These are phyloP conservation scores for Achatina immaculata DNA, from an alignment of 1,140 invertebrate species.

Conservation along the genomic window DNA sequence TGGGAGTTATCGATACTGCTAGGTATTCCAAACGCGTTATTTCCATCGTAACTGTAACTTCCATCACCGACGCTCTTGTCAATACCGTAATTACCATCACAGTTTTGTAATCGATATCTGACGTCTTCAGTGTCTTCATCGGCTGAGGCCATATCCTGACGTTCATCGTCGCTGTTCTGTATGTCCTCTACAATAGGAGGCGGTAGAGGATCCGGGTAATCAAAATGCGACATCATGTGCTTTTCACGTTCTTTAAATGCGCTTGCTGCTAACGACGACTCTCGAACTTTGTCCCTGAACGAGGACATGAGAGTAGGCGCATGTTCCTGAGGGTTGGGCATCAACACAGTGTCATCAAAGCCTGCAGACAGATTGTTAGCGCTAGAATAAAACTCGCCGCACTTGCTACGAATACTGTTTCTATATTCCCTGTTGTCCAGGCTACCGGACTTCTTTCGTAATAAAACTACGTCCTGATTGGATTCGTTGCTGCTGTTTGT, in stretches of 20 bases:
- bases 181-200: conserved; percentile 16
- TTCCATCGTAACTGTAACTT: background rate
- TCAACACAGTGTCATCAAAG: conserved; percentile 22
- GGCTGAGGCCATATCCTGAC: background rate
- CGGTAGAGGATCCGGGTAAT: conserved; percentile 18
- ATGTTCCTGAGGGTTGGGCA: conserved; percentile 19
- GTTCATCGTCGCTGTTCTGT: conserved; percentile 11
- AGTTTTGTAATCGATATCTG: background rate
- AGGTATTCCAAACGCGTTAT: background rate
- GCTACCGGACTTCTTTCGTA: background rate
- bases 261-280: conserved; percentile 45
- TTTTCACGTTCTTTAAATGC: conserved; percentile 43
- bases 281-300: conserved; percentile 48
- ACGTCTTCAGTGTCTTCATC: background rate
- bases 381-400: conserved; percentile 44
- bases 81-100: background rate
- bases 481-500: background rate
- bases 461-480: background rate
- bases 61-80: background rate
- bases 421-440: conserved; percentile 43
- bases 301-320: conserved; percentile 48
- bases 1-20: conserved; percentile 27
- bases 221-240: conserved; percentile 39
- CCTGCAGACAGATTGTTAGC: conserved; percentile 38
- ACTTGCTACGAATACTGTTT: conserved; percentile 48